A percentile compares a stretch with the other conserved stretches of the same genome.
These are phyloP conservation scores for Phallusia fumigata DNA, from an alignment of 23 tunicate species.

Conservation along the genomic window DNA sequence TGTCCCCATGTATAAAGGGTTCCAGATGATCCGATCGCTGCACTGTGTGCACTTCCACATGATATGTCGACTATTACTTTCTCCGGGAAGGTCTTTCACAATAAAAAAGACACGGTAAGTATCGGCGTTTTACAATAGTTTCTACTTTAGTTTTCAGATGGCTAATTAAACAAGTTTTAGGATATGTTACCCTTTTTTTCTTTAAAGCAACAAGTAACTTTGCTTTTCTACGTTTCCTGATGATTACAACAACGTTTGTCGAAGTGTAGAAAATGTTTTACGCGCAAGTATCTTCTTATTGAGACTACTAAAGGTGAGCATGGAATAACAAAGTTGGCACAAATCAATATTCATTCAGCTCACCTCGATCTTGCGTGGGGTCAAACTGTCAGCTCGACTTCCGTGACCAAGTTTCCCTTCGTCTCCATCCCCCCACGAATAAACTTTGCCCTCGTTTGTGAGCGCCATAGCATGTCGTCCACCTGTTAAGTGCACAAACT, in stretches of 20 bases:
- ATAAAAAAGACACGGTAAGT: background rate
- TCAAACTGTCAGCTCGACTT: constrained; percentile 56
- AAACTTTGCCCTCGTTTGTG: constrained; percentile 61
- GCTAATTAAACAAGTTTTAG: too few species aligned
- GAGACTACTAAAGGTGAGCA: too few species aligned
- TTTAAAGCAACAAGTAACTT: too few species aligned
- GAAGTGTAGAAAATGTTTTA: too few species aligned
- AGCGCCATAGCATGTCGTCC: constrained; percentile 91
- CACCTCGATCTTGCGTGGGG: constrained; percentile 69
- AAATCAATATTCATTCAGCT: too few species aligned
- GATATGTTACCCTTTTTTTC: too few species aligned
- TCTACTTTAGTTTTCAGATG: too few species aligned
- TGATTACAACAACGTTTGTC: too few species aligned
- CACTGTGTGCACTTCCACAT: constrained; percentile 86
- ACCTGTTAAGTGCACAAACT: constrained; percentile 20
- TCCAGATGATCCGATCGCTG: constrained; percentile 67
- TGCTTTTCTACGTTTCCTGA: too few species aligned
- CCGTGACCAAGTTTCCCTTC: constrained; percentile 90
- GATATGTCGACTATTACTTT: constrained; percentile 49
- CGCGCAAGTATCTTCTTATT: too few species aligned
- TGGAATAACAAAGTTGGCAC: too few species aligned
- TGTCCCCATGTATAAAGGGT: constrained; percentile 89
- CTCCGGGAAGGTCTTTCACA: constrained; percentile 55
- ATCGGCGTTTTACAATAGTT: too few species aligned
- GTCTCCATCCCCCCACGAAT: constrained; percentile 95